Evolutionary conservation across 2,113 vertebrate genomes (phyloP), one percentile per base, ranked within the genome.

Genomic region (Thalassarche chlororhynchos): DNA sequence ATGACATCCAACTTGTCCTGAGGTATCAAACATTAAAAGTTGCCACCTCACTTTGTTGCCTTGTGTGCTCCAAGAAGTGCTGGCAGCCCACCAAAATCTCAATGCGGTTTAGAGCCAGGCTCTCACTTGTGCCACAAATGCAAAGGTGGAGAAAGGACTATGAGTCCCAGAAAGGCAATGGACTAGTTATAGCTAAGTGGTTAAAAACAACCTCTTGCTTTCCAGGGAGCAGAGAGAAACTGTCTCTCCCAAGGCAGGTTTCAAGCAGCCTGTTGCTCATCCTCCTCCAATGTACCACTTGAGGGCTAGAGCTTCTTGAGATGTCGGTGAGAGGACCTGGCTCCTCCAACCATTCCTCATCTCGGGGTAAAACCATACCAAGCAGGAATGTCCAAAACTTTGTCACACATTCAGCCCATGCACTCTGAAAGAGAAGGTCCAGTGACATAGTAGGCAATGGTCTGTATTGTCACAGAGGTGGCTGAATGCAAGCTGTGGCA

Each of bases 251-350:
- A 47, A 0, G 7, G 14, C 40, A 65, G 20, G 14, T 65, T 91
- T 91, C 49, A 69, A 74, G 54, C 29, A 95, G 54, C 26, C 49
- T 76, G 49, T 83, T 89, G 29, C 31, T 93, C 6, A 10, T 42
- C 44, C 7, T 68, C 5, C 24, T 89, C 51, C 21, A 34, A 0
- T 17, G n/a, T 20, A 28, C 12, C 3, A 7, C 9, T 70, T 49
- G 17, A 89, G 52, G 32, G 5, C n/a, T 75, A 14, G 17, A 64
- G 24, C 14, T 91, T 79, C n/a, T 55, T 84, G 26, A 78, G 64
- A 9, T 17, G 10, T 36, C 0, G 0, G 8, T 61, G 28, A 36
- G 34, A 87, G 31, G 24, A 44, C 21, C 34, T 75, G 42, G 8
- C 14, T 89, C 20, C 8, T 93, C 31, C 18, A 66, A 3, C 14